Percentiles rank a stretch among this genome's conserved stretches.
phyloP scores from a whole-genome alignment of 2,888 invertebrate genomes.

The Pelosia muscerda region DNA sequence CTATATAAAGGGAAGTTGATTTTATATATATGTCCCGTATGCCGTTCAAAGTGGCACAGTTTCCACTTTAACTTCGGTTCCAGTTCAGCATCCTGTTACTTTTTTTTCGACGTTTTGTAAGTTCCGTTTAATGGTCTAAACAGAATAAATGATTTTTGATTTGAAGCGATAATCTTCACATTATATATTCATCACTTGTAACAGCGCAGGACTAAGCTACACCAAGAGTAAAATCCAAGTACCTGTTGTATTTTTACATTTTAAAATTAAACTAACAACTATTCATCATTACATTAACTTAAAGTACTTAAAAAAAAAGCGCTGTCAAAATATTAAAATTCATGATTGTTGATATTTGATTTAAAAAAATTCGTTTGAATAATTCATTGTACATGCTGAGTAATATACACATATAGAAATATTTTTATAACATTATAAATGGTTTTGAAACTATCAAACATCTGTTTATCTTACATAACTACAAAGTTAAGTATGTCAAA shows the following conservation, averaged over 20 bases:
- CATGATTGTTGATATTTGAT: conserved; percentile 52
- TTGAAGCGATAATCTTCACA: neutral
- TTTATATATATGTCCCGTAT: too few species aligned
- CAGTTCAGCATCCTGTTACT: too few species aligned
- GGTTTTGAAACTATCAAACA: conserved; percentile 18
- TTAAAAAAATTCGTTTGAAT: conserved; percentile 64
- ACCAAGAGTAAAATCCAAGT: conserved; percentile 20
- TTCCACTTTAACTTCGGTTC: too few species aligned
- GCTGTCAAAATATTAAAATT: conserved; percentile 58
- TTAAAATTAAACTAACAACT: conserved; percentile 51
- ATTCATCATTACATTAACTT: conserved; percentile 62
- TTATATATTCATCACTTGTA: neutral
- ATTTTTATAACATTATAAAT: conserved; percentile 26
- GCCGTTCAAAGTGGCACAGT: too few species aligned
- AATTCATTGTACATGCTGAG: conserved; percentile 66
- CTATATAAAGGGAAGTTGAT: too few species aligned
- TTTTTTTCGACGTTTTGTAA: too few species aligned
- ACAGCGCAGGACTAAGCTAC: neutral
- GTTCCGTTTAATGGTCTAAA: too few species aligned
- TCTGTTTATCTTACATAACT: conserved; percentile 22
- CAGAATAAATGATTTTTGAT: too few species aligned
- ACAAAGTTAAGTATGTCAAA: conserved; percentile 30
- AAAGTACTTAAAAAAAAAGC: conserved; percentile 57
- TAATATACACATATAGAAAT: conserved; percentile 35
- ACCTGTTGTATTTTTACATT: conserved; percentile 51